phyloP scores from a whole-genome alignment of 2,113 vertebrate species.

The Zosterops japonicus region DNA sequence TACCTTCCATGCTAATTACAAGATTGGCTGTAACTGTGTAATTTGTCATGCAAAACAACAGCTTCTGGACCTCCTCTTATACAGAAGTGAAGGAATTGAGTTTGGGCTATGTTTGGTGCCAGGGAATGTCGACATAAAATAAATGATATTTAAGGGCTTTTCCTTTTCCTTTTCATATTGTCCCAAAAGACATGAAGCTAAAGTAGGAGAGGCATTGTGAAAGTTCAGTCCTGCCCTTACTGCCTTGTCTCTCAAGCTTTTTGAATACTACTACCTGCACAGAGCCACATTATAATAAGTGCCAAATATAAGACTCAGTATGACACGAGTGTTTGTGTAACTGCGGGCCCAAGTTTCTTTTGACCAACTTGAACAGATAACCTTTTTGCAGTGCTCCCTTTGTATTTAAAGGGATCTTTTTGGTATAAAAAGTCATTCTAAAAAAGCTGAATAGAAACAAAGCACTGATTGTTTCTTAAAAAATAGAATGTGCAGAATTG shows the following conservation, averaged over 20 bases:
- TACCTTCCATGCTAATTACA: conserved; percentile 58
- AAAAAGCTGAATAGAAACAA: not conserved
- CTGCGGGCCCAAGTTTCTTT: not conserved
- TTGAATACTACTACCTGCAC: not conserved
- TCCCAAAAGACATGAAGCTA: not conserved
- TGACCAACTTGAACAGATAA: not conserved
- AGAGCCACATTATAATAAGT: not conserved
- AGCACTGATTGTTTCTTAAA: accelerated
- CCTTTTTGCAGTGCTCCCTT: not conserved
- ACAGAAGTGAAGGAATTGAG: not conserved
- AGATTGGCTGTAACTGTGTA: conserved; percentile 10
- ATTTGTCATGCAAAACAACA: conserved; percentile 60
- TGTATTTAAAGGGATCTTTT: not conserved
- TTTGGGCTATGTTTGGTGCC: not conserved
- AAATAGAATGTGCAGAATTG: not conserved
- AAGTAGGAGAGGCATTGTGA: not conserved
- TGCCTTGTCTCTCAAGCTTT: not conserved
- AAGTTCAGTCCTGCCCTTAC: not conserved
- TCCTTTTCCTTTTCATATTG: not conserved
- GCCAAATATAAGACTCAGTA: not conserved
- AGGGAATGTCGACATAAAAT: not conserved
- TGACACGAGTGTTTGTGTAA: not conserved
- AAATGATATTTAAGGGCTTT: not conserved
- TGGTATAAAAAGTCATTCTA: not conserved
- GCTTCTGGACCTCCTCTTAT: conserved; percentile 7